Evolutionary conservation across 2,888 invertebrate genomes (phyloP).

Genomic region (Pandemis corylana): DNA sequence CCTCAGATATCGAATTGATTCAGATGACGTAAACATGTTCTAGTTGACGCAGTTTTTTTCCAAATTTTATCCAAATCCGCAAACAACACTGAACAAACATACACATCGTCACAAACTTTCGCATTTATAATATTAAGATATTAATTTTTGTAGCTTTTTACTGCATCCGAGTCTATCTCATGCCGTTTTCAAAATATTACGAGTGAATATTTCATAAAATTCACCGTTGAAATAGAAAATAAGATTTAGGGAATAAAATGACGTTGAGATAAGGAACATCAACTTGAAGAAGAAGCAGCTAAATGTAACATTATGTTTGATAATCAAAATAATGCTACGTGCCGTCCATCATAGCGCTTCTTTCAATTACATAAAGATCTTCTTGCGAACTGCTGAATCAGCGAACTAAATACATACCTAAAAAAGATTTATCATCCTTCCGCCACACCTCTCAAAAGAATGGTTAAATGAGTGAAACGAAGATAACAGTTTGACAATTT

Average conservation of each 20-base stretch:
- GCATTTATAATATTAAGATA: neutral
- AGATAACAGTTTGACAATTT: conserved; percentile 50
- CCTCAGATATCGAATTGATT: too few species aligned
- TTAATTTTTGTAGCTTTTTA: neutral
- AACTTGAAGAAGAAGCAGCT: neutral
- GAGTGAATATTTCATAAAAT: conserved; percentile 1
- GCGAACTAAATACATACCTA: neutral
- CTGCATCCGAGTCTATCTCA: neutral
- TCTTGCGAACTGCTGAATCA: neutral
- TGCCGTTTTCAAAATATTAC: neutral
- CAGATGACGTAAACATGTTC: too few species aligned
- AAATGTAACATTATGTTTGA: neutral
- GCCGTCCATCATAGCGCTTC: neutral
- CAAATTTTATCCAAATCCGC: too few species aligned
- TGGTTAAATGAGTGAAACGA: conserved; percentile 46
- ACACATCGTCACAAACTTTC: too few species aligned
- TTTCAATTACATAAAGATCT: neutral
- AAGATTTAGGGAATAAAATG: neutral
- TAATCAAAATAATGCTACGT: neutral
- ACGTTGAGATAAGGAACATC: neutral
- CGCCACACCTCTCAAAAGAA: conserved; percentile 9
- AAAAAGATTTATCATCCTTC: conserved; percentile 2
- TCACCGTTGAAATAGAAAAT: neutral
- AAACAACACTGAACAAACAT: too few species aligned
- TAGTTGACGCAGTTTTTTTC: too few species aligned